These are phyloP conservation scores for Ia io DNA, from an alignment of 2,113 vertebrate species.

Conservation along the genomic window DNA sequence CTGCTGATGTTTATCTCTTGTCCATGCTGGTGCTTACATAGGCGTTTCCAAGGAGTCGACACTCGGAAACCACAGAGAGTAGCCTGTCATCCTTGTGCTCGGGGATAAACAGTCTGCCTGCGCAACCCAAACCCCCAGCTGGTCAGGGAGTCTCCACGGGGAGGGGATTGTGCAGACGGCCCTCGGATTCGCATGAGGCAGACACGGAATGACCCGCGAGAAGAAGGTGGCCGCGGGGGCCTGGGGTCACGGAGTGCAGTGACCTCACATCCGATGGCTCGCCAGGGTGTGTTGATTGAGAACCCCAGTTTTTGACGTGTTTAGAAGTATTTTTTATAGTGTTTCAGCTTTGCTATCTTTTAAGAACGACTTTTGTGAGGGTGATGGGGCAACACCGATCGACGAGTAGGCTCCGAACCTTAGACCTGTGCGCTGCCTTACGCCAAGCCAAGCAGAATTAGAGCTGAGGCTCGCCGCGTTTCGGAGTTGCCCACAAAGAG, in stretches of 20 bases:
- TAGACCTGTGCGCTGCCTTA: rapidly evolving
- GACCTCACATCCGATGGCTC: rapidly evolving
- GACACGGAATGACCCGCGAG: neutral
- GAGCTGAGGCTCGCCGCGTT: neutral
- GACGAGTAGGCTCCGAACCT: rapidly evolving
- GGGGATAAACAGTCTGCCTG: neutral
- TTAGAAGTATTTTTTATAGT: neutral
- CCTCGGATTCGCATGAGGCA: rapidly evolving
- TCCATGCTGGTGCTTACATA: neutral
- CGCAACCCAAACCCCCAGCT: rapidly evolving
- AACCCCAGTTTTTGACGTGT: rapidly evolving
- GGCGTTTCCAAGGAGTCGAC: neutral
- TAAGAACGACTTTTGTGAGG: rapidly evolving
- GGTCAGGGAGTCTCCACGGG: rapidly evolving
- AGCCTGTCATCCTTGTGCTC: rapidly evolving
- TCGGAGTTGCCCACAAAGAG: rapidly evolving
- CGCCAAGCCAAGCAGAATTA: too few relatives aligned
- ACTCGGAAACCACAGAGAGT: neutral
- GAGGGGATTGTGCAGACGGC: neutral
- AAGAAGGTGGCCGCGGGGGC: too few relatives aligned
- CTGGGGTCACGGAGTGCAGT: rapidly evolving
- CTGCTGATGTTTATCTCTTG: neutral
- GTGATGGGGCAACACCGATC: rapidly evolving
- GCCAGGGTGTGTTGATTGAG: rapidly evolving
- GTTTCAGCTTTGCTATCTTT: neutral